Percentiles rank a stretch among this genome's conserved stretches.
Conservation (phyloP, 2,888 invertebrate species). For the Zaprionus obscuricornis region DNA sequence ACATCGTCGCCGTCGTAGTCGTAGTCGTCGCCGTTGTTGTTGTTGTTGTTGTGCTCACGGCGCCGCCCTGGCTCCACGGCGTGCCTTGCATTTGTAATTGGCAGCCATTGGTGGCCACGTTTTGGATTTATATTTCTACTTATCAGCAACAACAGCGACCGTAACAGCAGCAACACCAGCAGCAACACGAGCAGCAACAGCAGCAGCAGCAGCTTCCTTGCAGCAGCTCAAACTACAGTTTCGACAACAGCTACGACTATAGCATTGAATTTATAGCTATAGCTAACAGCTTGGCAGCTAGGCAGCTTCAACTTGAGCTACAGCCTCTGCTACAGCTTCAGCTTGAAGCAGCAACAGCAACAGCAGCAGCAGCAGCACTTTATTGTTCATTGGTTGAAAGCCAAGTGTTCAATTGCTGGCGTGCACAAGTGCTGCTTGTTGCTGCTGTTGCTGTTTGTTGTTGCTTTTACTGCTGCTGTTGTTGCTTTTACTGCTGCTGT, state of each 20-base stretch:
- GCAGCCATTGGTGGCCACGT: slow-evolving; percentile 38
- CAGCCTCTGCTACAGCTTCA: slow-evolving; percentile 18
- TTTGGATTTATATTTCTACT: slow-evolving; percentile 41
- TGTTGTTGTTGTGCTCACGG: too few species aligned
- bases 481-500: slow-evolving; percentile 3
- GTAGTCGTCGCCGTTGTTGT: too few species aligned
- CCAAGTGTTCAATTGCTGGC: slow-evolving; percentile 57
- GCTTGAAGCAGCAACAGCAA: slow-evolving; percentile 14
- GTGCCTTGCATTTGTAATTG: slow-evolving; percentile 68
- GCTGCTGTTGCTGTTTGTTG: slow-evolving; percentile 16
- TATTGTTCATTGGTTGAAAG: slow-evolving; percentile 50
- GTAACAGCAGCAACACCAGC: slow-evolving; percentile 4
- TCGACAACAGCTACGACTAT: too few species aligned
- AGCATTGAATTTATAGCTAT: neutral
- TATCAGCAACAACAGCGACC: slow-evolving; percentile 42
- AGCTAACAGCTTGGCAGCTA: too few species aligned
- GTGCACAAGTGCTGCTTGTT: slow-evolving; percentile 51
- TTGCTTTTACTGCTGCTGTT: slow-evolving; percentile 2
- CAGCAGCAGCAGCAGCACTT: slow-evolving; percentile 26
- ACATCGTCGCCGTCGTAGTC: too few species aligned
- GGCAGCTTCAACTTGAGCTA: slow-evolving; percentile 15
- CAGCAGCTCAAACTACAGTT: slow-evolving; percentile 4
- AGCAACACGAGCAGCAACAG: too few species aligned
- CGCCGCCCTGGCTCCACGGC: slow-evolving; percentile 60
- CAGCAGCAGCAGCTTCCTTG: slow-evolving; percentile 45